These are phyloP conservation scores for Pagetopsis macropterus DNA, from an alignment of 2,797 vertebrate species.

Conservation along the genomic window DNA sequence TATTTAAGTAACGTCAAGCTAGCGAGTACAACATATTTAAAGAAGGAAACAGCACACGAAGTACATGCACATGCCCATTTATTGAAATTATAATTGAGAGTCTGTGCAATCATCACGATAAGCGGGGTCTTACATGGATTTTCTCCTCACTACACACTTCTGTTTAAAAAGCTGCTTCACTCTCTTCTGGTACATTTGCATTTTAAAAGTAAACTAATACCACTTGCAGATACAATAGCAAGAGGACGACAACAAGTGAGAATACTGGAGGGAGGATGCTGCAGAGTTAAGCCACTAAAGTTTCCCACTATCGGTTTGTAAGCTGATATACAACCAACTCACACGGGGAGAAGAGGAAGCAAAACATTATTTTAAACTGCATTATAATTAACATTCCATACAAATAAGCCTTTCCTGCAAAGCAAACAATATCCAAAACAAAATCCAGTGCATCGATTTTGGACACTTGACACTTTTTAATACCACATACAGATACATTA, in stretches of 20 bases:
- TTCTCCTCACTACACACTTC: conserved; percentile 34
- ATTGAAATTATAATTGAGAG: conserved; percentile 69
- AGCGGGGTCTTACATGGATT: conserved; percentile 55
- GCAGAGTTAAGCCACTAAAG: conserved; percentile 48
- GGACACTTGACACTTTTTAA: conserved; percentile 30
- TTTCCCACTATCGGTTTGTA: conserved; percentile 34
- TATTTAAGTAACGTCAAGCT: not conserved
- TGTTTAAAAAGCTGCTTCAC: conserved; percentile 39
- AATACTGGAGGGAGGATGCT: conserved; percentile 7
- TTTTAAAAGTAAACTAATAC: conserved; percentile 9
- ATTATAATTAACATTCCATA: conserved; percentile 49
- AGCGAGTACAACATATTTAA: not conserved
- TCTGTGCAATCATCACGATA: conserved; percentile 58
- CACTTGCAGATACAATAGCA: conserved; percentile 11
- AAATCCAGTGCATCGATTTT: conserved; percentile 31
- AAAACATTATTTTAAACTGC: conserved; percentile 34
- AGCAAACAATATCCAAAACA: conserved; percentile 47
- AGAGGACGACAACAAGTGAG: conserved; percentile 1
- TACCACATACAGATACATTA: conserved; percentile 39
- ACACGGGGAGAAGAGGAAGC: conserved; percentile 19
- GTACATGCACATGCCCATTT: conserved; percentile 82
- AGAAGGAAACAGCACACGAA: conserved; percentile 16
- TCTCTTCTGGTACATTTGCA: conserved; percentile 30
- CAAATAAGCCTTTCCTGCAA: conserved; percentile 59
- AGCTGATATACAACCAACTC: conserved; percentile 32